phyloP scores from a whole-genome alignment of 1,140 invertebrate genomes.

The Drosophila subobscura region DNA sequence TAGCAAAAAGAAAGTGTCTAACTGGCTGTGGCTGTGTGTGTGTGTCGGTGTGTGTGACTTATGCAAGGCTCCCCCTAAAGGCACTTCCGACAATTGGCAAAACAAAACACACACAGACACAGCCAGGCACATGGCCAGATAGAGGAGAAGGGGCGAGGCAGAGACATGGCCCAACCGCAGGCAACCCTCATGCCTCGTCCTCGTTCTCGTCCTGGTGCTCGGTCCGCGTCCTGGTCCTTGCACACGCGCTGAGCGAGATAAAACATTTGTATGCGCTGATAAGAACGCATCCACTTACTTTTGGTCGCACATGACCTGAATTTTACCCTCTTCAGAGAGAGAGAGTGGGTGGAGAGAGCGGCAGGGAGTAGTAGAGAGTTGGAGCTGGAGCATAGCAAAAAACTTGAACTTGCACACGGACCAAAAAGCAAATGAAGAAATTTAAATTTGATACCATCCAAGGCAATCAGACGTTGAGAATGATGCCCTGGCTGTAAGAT shows the following conservation, averaged over 20 bases:
- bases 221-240: slow-evolving; percentile 20
- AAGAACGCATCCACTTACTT: slow-evolving; percentile 81
- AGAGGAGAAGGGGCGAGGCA: not conserved
- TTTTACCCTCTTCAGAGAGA: slow-evolving; percentile 42
- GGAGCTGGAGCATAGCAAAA: slow-evolving; percentile 44
- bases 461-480: slow-evolving; percentile 55
- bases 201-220: not conserved
- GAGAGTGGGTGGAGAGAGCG: not conserved
- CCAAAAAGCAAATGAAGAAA: slow-evolving; percentile 71
- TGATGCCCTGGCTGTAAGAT: slow-evolving; percentile 30
- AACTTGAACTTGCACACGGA: slow-evolving; percentile 68
- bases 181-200: slow-evolving; percentile 15
- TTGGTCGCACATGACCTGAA: slow-evolving; percentile 80
- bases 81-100: slow-evolving; percentile 81
- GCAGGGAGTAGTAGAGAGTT: not conserved
- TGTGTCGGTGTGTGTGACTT: slow-evolving; percentile 56
- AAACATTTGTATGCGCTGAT: slow-evolving; percentile 81
- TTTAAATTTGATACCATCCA: slow-evolving; percentile 70
- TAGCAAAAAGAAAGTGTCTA: slow-evolving; percentile 80
- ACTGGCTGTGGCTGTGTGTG: slow-evolving; percentile 52
- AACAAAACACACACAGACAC: slow-evolving; percentile 62
- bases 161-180: slow-evolving; percentile 31
- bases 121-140: not conserved
- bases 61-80: slow-evolving; percentile 52
- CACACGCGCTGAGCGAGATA: slow-evolving; percentile 74